Base-by-base conservation (phyloP, 2,113 vertebrate genomes). In the Bubalus kerabau region DNA sequence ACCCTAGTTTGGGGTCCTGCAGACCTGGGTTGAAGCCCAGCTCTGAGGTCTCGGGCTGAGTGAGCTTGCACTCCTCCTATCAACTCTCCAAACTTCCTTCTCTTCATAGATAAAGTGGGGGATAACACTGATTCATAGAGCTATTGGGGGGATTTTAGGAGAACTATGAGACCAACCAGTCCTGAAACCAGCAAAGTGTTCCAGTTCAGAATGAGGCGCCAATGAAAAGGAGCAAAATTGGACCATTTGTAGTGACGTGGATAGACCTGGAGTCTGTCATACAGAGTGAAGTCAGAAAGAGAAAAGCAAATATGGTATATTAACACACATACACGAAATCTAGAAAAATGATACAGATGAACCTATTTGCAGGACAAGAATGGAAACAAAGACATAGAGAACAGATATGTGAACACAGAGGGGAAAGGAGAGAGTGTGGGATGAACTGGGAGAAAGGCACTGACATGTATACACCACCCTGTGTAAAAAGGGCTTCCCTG, bases 351-450 rank as follows among this genome's bases (percentile, higher is more conserved):
- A 43, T 2, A 26, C 71, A 7, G 23, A 76, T 7, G 6, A 76
- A 76, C 40, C 71, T 43, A 76, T 43, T 43, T 43, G 40, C 71
- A 7, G 12, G 71, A 43, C 12, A 43, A 43, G 71, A 76, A 76
- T 7, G 4, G 71, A 76, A 32, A 43, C 2, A 0, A 40, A 76
- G 36, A 14, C 0, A 0, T 15, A 76, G 23, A 43, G 36, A 43
- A 76, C 12, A 43, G 71, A 15, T 7, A 76, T 3, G 1, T 43
- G 71, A 43, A 76, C 12, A 76, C 23, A 76, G 23, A 43, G 40
- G 23, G 71, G 12, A 16, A 43, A 76, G 36, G 40, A 26, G 36
- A 76, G 40, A 3, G 0, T 23, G n/a, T 40, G 67, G 67, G n/a
- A 6, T 40, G 71, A 76, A 43, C 12, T 43, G 36, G 40, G 71